A percentile compares a stretch with the other conserved stretches of the same genome.
These are phyloP conservation scores for Pedionomus torquatus DNA, from an alignment of 2,113 vertebrate species.

Conservation along the genomic window DNA sequence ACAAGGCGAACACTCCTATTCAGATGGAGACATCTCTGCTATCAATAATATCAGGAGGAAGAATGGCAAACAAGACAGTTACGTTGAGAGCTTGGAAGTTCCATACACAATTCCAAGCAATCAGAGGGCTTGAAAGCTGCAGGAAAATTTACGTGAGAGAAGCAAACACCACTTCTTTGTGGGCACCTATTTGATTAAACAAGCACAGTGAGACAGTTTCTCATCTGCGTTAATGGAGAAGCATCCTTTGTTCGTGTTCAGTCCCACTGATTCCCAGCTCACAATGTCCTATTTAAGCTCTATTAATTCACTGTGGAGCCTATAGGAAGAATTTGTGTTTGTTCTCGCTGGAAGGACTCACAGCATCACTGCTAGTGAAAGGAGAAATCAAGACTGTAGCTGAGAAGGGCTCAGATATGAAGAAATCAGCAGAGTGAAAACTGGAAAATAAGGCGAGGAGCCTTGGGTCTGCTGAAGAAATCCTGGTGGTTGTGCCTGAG, in stretches of 20 bases:
- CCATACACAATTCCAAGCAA: not conserved
- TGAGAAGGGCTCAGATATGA: not conserved
- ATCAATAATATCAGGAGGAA: not conserved
- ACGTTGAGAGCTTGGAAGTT: not conserved
- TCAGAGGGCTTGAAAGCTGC: not conserved
- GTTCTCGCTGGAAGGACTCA: not conserved
- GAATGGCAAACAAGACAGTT: not conserved
- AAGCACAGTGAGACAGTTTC: conserved; percentile 3
- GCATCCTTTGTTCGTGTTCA: conserved; percentile 7
- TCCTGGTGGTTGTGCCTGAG: not conserved
- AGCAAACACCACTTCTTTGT: not conserved
- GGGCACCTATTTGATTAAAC: not conserved
- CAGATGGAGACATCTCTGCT: not conserved
- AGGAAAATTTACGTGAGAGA: not conserved
- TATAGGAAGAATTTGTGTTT: not conserved
- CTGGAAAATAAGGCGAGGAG: not conserved
- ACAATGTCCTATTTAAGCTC: not conserved
- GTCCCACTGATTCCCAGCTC: not conserved
- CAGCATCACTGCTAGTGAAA: not conserved
- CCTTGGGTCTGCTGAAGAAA: not conserved
- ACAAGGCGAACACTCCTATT: not conserved
- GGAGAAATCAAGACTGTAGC: not conserved
- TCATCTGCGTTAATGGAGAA: conserved; percentile 5
- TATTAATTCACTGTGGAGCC: not conserved
- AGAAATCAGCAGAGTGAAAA: not conserved